A percentile compares a stretch with the other conserved stretches of the same genome.
These are phyloP conservation scores for Aphidius gifuensis DNA, from an alignment of 1,140 invertebrate genomes.

Conservation along the genomic window DNA sequence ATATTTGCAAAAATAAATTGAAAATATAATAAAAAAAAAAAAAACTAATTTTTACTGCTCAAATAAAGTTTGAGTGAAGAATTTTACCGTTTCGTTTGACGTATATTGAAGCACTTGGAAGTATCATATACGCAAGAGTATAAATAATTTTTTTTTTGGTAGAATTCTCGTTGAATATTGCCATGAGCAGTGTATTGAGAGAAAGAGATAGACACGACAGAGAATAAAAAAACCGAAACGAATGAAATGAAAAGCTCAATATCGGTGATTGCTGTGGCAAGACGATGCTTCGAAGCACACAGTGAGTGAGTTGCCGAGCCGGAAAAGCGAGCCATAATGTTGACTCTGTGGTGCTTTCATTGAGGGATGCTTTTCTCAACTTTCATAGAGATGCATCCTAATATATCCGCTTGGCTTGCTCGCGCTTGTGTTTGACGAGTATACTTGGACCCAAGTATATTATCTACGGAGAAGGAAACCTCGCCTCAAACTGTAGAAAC, in stretches of 20 bases:
- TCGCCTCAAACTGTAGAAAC: not conserved
- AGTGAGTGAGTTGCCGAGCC: conserved; percentile 31
- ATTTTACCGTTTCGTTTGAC: not conserved
- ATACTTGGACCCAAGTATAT: conserved; percentile 53
- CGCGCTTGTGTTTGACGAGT: conserved; percentile 56
- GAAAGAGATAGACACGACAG: too few species aligned
- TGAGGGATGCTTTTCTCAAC: conserved; percentile 37
- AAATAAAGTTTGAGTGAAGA: not conserved
- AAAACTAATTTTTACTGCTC: not conserved
- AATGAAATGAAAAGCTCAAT: conserved; percentile 56
- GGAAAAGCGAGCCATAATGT: conserved; percentile 40
- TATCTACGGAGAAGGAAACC: conserved; percentile 41
- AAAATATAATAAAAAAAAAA: too few species aligned
- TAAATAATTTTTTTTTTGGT: not conserved
- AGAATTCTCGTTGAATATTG: too few species aligned
- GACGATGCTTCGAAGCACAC: conserved; percentile 39
- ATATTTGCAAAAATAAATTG: too few species aligned
- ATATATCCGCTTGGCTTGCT: conserved; percentile 54
- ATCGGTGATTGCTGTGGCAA: conserved; percentile 55
- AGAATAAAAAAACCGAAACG: conserved; percentile 24
- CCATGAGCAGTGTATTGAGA: not conserved
- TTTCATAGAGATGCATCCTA: conserved; percentile 57
- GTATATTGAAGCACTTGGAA: not conserved
- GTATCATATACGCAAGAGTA: not conserved
- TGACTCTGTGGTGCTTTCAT: conserved; percentile 46